Conservation (phyloP, 1,140 invertebrate genomes). For the Zaprionus kolodkinae region DNA sequence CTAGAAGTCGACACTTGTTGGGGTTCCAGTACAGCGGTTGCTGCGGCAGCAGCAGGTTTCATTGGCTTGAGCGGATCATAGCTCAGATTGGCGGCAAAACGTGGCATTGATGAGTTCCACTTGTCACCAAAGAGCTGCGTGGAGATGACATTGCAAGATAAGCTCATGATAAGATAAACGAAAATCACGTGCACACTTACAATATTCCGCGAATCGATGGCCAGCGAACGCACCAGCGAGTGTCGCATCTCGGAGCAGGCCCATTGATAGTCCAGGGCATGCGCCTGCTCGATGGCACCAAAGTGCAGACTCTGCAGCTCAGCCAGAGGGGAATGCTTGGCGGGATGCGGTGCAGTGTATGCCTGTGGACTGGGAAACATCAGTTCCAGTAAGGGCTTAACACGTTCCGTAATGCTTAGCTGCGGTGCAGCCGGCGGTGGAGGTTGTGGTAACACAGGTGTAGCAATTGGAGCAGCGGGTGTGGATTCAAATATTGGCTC, state of each 20-base stretch:
- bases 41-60: slow-evolving; percentile 84
- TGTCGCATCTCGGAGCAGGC: slow-evolving; percentile 83
- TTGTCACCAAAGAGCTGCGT: slow-evolving; percentile 90
- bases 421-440: slow-evolving; percentile 50
- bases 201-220: slow-evolving; percentile 93
- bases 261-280: slow-evolving; percentile 81
- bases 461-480: slow-evolving; percentile 37
- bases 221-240: slow-evolving; percentile 87
- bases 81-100: slow-evolving; percentile 91
- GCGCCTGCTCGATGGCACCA: slow-evolving; percentile 79
- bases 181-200: slow-evolving; percentile 86
- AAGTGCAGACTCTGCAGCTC: slow-evolving; percentile 53
- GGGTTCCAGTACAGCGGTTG: slow-evolving; percentile 14
- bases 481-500: slow-evolving; percentile 85
- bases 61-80: slow-evolving; percentile 90
- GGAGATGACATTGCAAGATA: not conserved
- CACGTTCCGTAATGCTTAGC: slow-evolving; percentile 85
- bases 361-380: slow-evolving; percentile 62
- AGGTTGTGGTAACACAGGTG: slow-evolving; percentile 77
- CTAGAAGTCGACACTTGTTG: slow-evolving; percentile 19
- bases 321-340: slow-evolving; percentile 37
- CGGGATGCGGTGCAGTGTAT: not conserved
- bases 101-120: slow-evolving; percentile 90
- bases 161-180: not conserved
- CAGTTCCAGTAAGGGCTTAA: slow-evolving; percentile 84